phyloP scores from a whole-genome alignment of 2,888 invertebrate species.

The Empis stercorea region DNA sequence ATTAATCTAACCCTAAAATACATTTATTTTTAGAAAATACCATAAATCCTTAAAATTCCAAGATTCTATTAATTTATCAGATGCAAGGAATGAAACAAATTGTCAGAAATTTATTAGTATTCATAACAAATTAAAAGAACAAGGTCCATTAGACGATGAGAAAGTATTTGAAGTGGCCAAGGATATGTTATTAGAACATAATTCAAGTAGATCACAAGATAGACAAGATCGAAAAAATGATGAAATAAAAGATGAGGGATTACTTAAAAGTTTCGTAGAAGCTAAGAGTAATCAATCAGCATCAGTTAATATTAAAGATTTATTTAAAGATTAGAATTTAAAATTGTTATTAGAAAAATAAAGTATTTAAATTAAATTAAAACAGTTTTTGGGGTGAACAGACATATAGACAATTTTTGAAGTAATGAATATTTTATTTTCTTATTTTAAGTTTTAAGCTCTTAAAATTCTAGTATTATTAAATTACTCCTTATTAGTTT shows the following conservation, averaged over 20 bases:
- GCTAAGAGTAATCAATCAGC: slow-evolving; percentile 18
- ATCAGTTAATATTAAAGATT: slow-evolving; percentile 26
- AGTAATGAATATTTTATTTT: too few relatives aligned
- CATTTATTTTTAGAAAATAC: slow-evolving; percentile 50
- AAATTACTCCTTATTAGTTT: too few relatives aligned
- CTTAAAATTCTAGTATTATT: too few relatives aligned
- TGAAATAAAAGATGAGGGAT: slow-evolving; percentile 8
- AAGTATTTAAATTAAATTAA: too few relatives aligned
- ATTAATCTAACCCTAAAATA: neutral
- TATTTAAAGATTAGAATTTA: slow-evolving; percentile 26
- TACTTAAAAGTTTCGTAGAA: slow-evolving; percentile 24
- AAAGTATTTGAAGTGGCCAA: slow-evolving; percentile 38
- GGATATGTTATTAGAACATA: slow-evolving; percentile 34
- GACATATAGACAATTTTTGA: too few relatives aligned
- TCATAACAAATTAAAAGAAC: slow-evolving; percentile 44
- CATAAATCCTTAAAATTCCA: slow-evolving; percentile 46
- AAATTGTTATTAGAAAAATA: too few relatives aligned
- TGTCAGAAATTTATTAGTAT: slow-evolving; percentile 47
- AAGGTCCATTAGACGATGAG: slow-evolving; percentile 42
- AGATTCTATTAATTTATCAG: slow-evolving; percentile 43
- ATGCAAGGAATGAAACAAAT: slow-evolving; percentile 35
- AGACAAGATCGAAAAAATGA: slow-evolving; percentile 3
- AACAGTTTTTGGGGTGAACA: too few relatives aligned
- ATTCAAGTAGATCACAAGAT: neutral
- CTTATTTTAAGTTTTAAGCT: too few relatives aligned